These are phyloP conservation scores for Drosophila rufa DNA, from an alignment of 1,140 invertebrate genomes.

Conservation along the genomic window DNA sequence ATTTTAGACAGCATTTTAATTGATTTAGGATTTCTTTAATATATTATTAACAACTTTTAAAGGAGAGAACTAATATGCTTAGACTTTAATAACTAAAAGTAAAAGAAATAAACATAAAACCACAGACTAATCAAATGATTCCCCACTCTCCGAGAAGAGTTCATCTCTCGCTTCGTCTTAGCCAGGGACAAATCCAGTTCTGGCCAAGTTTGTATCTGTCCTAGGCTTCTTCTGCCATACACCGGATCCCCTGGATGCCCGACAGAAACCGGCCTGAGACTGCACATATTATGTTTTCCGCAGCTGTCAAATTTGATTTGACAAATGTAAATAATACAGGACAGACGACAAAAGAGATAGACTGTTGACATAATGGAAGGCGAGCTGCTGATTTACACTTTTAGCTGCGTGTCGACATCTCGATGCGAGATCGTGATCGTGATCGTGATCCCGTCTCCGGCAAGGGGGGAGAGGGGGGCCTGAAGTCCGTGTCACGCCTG, in stretches of 20 bases:
- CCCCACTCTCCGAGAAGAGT: background rate
- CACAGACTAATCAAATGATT: background rate
- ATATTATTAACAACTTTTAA: background rate
- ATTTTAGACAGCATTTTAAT: background rate
- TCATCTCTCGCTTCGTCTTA: background rate
- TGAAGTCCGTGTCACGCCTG: conserved; percentile 15
- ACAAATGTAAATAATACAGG: conserved; percentile 81
- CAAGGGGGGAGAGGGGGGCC: too few relatives aligned
- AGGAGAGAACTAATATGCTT: background rate
- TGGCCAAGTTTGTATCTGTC: conserved; percentile 26
- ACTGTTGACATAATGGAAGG: conserved; percentile 47
- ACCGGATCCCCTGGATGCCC: too few relatives aligned
- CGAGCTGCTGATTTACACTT: conserved; percentile 55
- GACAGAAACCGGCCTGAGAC: conserved; percentile 13
- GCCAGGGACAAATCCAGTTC: conserved; percentile 24
- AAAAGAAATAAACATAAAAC: background rate
- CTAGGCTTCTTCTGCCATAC: conserved; percentile 1
- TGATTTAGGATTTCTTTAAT: rapidly evolving
- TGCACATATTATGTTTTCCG: conserved; percentile 73
- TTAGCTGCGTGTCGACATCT: conserved; percentile 44
- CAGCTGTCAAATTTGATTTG: conserved; percentile 83
- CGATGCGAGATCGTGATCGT: conserved; percentile 10
- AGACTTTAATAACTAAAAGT: background rate
- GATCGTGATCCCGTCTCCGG: conserved; percentile 16
- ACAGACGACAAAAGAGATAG: conserved; percentile 10